Base-by-base conservation (phyloP, 2,888 invertebrate genomes). In the Polyommatus iphigenia region DNA sequence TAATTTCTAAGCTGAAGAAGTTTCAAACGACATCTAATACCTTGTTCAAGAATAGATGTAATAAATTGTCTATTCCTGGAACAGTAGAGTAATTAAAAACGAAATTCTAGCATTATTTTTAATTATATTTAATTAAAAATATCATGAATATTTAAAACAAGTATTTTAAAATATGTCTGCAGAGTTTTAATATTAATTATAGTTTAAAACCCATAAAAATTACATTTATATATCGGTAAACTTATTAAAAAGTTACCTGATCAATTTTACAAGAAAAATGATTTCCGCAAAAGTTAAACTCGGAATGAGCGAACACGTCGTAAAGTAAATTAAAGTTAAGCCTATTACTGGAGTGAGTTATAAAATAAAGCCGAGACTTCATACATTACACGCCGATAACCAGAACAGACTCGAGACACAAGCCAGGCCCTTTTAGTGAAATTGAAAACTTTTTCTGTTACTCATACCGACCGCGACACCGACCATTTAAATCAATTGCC, bases 351-450 rank as follows among this genome's bases (percentile, higher is more conserved):
- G 89, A 93, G 93, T 92, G 91, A 93, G 92, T 92, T 93, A 92
- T 93, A 93, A 93, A 93, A 93, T 93, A 93, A 91, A 89, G 89
- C 90, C 88, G 88, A 89, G 91, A 93, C 91, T 94, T 93, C 93
- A 94, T 94, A 93, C 92, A 94, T 94, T 94, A 94, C 92, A 91
- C 89, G 92, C 94, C 92, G 93, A 94, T 94, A 94, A 94, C 94
- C 94, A 93, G 93, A 92, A 92, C 89, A 93, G 94, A 94, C 94
- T 93, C 90, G 91, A 94, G 94, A 94, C 91, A 93, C 93, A 94
- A 93, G 93, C 93, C 94, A 94, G 94, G 88, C 94, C 94, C 94
- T 94, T 94, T 94, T 94, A 94, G 94, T 94, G 90, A 93, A 94
- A 94, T 94, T 94, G 94, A 94, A 94, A 94, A 94, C 90, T 94